Conservation (phyloP, 2,888 invertebrate species). For the Tenthredo amoena region DNA sequence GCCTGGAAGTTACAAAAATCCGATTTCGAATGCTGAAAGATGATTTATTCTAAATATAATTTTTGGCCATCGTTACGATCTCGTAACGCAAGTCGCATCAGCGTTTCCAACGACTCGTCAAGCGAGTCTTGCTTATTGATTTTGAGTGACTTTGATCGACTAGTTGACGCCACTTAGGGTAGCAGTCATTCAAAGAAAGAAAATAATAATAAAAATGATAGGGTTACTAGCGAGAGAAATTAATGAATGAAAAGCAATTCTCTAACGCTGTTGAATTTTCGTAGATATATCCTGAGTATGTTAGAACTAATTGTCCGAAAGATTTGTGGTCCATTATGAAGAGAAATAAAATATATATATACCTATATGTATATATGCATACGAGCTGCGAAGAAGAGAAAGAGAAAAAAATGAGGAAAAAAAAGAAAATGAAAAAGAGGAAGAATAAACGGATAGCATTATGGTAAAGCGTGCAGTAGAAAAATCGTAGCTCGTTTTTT, state of each 20-base stretch:
- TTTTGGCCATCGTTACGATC: background rate
- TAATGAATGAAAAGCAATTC: background rate
- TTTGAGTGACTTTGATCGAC: conserved; percentile 33
- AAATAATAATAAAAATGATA: background rate
- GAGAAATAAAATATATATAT: background rate
- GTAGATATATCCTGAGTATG: background rate
- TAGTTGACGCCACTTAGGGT: background rate
- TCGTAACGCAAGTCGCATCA: background rate
- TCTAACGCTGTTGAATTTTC: background rate
- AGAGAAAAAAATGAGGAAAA: background rate
- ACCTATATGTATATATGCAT: background rate
- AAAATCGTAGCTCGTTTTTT: conserved; percentile 44
- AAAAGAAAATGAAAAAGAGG: background rate
- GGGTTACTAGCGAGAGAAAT: background rate
- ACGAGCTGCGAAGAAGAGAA: background rate
- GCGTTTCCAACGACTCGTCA: background rate
- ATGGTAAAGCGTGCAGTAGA: conserved; percentile 8
- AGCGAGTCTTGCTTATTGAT: background rate
- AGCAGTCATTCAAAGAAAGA: background rate
- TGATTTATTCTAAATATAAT: conserved; percentile 4
- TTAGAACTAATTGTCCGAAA: background rate
- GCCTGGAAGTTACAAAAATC: background rate
- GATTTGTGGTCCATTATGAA: background rate
- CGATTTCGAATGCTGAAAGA: background rate
- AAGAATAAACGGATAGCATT: conserved; percentile 7